These are phyloP conservation scores for Ptychoptera albimana DNA, from an alignment of 2,888 invertebrate genomes.

Conservation along the genomic window DNA sequence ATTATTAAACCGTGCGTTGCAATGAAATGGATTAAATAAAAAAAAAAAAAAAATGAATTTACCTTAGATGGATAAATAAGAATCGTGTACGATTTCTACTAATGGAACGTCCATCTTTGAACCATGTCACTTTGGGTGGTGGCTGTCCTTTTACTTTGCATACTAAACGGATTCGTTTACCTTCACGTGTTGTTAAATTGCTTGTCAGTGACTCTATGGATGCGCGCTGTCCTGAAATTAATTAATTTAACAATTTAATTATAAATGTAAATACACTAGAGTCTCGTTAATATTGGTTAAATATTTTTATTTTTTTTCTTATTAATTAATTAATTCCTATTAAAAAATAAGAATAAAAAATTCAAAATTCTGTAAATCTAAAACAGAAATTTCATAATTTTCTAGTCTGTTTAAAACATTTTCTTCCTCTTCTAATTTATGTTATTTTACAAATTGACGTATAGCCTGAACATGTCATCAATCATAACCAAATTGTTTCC, in stretches of 20 bases:
- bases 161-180: conserved; percentile 45
- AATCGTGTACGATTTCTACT: conserved; percentile 27
- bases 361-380: no score
- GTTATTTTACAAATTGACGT: no score
- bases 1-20: neutral
- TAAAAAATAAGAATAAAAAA: no score
- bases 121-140: conserved; percentile 70
- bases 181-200: conserved; percentile 24
- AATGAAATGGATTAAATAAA: neutral
- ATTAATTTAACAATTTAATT: conserved; percentile 4
- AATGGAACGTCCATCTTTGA: conserved; percentile 51
- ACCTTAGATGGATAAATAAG: conserved; percentile 30
- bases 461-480: no score
- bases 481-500: no score
- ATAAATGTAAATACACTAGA: no score
- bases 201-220: conserved; percentile 26
- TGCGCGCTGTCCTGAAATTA: conserved; percentile 32
- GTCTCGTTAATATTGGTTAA: no score
- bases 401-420: no score
- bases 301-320: no score
- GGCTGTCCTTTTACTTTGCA: conserved; percentile 65
- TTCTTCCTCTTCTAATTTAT: no score
- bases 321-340: no score
- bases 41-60: conserved; percentile 12
- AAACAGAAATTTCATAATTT: no score